phyloP scores from a whole-genome alignment of 2,113 vertebrate species.

The Microtus montanus region DNA sequence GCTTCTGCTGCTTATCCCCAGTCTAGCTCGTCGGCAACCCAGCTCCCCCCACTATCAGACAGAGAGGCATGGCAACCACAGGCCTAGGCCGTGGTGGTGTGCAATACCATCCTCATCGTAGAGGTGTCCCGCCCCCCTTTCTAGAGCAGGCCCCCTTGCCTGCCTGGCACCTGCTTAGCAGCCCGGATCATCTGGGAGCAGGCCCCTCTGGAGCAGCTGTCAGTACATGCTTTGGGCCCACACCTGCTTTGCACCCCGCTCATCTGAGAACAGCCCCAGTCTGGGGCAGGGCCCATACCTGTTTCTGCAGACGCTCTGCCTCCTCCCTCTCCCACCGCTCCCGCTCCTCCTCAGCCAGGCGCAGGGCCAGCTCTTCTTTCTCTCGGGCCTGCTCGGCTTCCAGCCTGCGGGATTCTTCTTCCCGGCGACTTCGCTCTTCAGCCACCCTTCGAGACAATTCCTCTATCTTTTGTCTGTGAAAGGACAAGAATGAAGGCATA shows the following conservation, averaged over 20 bases:
- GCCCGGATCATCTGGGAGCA: neutral
- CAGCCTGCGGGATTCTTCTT: conserved; percentile 89
- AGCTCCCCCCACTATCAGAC: neutral
- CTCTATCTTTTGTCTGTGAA: conserved; percentile 90
- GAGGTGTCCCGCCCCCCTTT: neutral
- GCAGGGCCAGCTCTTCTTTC: conserved; percentile 81
- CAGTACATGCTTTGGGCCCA: neutral
- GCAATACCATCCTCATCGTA: neutral
- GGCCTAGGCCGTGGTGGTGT: fast-evolving
- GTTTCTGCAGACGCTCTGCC: conserved; percentile 88
- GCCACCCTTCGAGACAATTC: conserved; percentile 92
- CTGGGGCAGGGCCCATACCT: conserved; percentile 82
- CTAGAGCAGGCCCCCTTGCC: neutral
- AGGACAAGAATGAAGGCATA: neutral
- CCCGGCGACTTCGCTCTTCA: conserved; percentile 89
- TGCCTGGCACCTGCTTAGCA: neutral
- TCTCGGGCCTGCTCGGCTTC: conserved; percentile 87
- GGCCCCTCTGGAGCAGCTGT: neutral
- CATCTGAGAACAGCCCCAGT: neutral
- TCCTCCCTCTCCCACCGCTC: conserved; percentile 89
- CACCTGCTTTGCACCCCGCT: neutral
- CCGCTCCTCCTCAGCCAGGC: conserved; percentile 84
- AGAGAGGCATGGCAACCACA: fast-evolving
- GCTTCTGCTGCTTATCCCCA: fast-evolving
- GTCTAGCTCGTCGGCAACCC: neutral